Evolutionary conservation across 2,797 vertebrate genomes (phyloP).

Genomic region (Fistularia tabacaria): DNA sequence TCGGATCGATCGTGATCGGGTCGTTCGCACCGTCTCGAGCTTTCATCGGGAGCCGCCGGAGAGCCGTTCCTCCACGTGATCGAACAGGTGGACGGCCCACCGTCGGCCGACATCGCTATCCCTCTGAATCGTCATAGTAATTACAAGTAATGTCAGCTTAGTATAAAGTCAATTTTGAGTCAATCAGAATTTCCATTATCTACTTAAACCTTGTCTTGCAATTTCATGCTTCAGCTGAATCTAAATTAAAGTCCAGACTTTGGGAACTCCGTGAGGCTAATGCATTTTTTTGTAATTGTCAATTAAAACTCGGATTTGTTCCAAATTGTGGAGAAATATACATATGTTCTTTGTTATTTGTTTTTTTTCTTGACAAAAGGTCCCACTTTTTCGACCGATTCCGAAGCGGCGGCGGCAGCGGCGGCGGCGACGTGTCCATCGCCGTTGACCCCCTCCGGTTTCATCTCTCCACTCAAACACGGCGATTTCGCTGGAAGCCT

Average conservation of each 20-base stretch:
- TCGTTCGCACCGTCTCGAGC: too few species aligned
- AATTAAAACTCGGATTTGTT: conserved; percentile 19
- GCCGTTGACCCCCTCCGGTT: conserved; percentile 26
- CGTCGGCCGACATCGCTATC: not conserved
- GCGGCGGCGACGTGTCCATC: conserved; percentile 13
- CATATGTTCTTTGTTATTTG: not conserved
- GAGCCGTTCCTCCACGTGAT: too few species aligned
- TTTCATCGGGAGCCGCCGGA: too few species aligned
- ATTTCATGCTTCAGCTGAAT: conserved; percentile 47
- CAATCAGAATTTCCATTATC: conserved; percentile 30
- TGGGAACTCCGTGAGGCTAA: conserved; percentile 24
- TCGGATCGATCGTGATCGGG: too few species aligned
- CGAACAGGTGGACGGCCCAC: too few species aligned
- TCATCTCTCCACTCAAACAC: conserved; percentile 10
- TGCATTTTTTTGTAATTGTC: conserved; percentile 26
- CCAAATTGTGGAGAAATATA: conserved; percentile 22
- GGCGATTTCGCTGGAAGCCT: conserved; percentile 22
- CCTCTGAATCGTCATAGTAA: not conserved
- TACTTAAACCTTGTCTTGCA: conserved; percentile 37
- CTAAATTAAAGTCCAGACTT: conserved; percentile 40
- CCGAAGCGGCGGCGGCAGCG: not conserved
- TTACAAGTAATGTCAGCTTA: conserved; percentile 6
- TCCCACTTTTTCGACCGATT: not conserved
- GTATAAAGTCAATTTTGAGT: conserved; percentile 18
- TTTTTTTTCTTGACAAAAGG: conserved; percentile 10